Evolutionary conservation across 1,140 invertebrate species (phyloP).

Genomic region (Dendroctonus ponderosae): DNA sequence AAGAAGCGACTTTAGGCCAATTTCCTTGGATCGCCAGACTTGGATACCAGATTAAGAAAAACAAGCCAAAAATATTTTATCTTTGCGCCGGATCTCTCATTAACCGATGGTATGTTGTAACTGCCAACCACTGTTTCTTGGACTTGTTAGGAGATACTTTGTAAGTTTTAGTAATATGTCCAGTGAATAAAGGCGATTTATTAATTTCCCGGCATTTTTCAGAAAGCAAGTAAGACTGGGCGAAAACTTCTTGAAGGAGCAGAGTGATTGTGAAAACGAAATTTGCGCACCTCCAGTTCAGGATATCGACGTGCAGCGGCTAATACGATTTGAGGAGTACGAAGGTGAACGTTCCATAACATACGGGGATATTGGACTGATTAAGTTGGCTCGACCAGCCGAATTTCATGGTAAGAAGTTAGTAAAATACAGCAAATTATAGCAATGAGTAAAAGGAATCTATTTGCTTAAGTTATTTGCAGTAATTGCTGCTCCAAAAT

Average conservation of each 20-base stretch:
- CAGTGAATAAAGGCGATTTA: background rate
- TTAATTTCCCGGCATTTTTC: background rate
- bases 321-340: conserved; percentile 54
- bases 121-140: conserved; percentile 66
- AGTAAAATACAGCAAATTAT: too few species aligned
- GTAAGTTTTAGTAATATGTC: conserved; percentile 17
- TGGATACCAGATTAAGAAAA: conserved; percentile 55
- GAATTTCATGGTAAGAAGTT: conserved; percentile 47
- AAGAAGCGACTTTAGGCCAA: conserved; percentile 58
- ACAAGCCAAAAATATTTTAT: conserved; percentile 11
- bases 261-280: conserved; percentile 58
- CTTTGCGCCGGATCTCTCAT: conserved; percentile 68
- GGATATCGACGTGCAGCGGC: conserved; percentile 53
- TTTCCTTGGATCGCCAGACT: conserved; percentile 69
- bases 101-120: conserved; percentile 60
- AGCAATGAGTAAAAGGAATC: too few species aligned
- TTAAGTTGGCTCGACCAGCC: conserved; percentile 52
- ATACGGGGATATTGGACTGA: conserved; percentile 53
- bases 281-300: conserved; percentile 59
- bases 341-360: background rate
- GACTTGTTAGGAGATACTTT: conserved; percentile 49
- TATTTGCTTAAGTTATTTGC: too few species aligned
- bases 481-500: too few species aligned
- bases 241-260: conserved; percentile 55
- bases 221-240: conserved; percentile 55